Evolutionary conservation across 92 coral and sea anemone species (phyloP).

Genomic region (Paramuricea clavata): DNA sequence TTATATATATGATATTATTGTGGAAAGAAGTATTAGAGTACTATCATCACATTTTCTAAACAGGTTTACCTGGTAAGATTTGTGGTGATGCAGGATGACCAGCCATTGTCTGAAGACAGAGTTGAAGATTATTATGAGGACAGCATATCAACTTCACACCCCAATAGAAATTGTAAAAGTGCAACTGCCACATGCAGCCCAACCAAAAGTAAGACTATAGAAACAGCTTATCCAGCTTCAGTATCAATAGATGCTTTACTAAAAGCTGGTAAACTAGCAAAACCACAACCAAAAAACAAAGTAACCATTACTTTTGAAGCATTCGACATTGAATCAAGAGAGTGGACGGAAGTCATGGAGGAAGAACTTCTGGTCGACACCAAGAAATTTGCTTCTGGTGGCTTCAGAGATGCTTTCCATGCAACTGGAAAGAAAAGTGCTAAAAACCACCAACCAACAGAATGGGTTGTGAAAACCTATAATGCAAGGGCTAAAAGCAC

Average conservation of each 20-base stretch:
- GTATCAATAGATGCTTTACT: slow-evolving; percentile 72
- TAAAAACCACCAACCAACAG: not conserved
- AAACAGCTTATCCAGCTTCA: slow-evolving; percentile 64
- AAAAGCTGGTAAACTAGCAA: slow-evolving; percentile 76
- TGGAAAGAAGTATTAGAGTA: no score
- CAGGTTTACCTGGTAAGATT: slow-evolving; percentile 59
- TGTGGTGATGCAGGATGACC: slow-evolving; percentile 54
- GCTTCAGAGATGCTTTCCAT: slow-evolving; percentile 8
- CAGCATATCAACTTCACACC: not conserved
- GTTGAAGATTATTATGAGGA: slow-evolving; percentile 6
- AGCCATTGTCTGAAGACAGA: not conserved
- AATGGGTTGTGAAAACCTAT: slow-evolving; percentile 14
- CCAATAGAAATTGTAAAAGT: not conserved
- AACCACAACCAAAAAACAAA: slow-evolving; percentile 57
- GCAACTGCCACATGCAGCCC: slow-evolving; percentile 15
- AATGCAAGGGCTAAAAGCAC: not conserved
- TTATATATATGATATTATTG: no score
- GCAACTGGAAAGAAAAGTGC: slow-evolving; percentile 25
- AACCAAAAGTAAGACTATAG: not conserved
- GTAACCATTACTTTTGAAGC: slow-evolving; percentile 19
- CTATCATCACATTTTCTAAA: not conserved
- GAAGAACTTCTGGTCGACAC: slow-evolving; percentile 23
- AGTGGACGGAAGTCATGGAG: slow-evolving; percentile 26
- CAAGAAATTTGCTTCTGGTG: slow-evolving; percentile 15
- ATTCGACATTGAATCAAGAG: slow-evolving; percentile 22